Evolutionary conservation across 2,113 vertebrate genomes (phyloP), one percentile per base, ranked within the genome.

Genomic region (Platysteira castanea): DNA sequence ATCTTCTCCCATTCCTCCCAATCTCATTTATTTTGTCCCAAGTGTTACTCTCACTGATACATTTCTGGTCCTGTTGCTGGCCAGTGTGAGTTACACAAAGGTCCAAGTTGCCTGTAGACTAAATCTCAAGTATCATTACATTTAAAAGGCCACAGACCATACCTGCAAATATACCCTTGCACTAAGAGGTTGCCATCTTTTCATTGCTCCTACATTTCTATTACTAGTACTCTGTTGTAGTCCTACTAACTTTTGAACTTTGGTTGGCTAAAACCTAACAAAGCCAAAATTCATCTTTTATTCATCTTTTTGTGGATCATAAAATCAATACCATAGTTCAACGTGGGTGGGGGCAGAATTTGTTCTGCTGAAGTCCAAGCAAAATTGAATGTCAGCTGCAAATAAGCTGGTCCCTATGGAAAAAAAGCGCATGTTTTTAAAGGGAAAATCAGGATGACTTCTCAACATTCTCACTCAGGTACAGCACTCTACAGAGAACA

Each of bases 361-460:
- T 57, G 2, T 87, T 77, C 53, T 46, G 13, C 37, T 60, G n/a
- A 79, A 80, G 10, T 53, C 57, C 8, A 60, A 56, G 33, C 7
- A 79, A 92, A 85, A 69, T 15, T 44, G 37, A 75, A 30, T 46
- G 13, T 41, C 49, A 64, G 30, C 13, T 59, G n/a, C 49, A 46
- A 56, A 64, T 49, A 54, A 68, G 2, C 15, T 16, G 68, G 15
- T 1, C 2, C 3, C 9, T n/a, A 44, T 0, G 0, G 10, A 11
- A 2, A 8, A 1, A 46, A 18, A 6, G 4, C 1, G 1, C 7
- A 8, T 46, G 2, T 31, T 78, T 80, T 59, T 68, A 68, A 78
- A 30, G 19, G 5, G 24, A 84, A 84, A 87, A 81, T 61, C n/a
- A 30, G 7, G 4, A 46, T 75, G 15, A 26, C 7, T 57, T n/a